Base-by-base conservation (phyloP, 1,140 invertebrate species). In the Halictus rubicundus region DNA sequence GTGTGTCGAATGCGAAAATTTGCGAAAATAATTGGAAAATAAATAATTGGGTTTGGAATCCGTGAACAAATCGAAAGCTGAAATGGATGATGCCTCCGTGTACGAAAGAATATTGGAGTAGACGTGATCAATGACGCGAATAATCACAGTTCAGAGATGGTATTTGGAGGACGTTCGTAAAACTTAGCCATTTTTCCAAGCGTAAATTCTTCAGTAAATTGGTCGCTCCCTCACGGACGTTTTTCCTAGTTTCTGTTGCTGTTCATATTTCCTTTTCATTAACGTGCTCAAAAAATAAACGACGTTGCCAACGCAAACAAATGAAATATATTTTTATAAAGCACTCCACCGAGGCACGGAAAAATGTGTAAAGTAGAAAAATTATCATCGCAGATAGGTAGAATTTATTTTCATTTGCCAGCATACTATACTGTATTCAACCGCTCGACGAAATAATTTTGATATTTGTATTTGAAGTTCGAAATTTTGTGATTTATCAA, bases 171-270 rank as follows among this genome's bases (percentile, higher is more conserved):
- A 65, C 52, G 27, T 74, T 64, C 9, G n/a, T 37, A 23, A 16
- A 54, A 65, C 46, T 74, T 54, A 3, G 16, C 46, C 25, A 23
- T 12, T 54, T 60, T 60, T 32, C 57, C 23, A 2, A 68, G 37
- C 52, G 52, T 68, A 19, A 46, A 76, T 68, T 16, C 25, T 32
- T 42, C 25, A 12, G 64, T 19, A 66, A 66, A 66, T 66, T 66
- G n/a, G 19, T 12, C 25, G 23, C 68, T 74, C 23, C 32, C 5
- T 61, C 39, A 10, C 25, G 21, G 46, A 61, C n/a, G 52, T 5
- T 54, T 54, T 25, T 3, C n/a, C 7, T 27, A n/a, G 23, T 12
- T 64, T 37, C 14, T 19, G 9, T 16, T 25, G 23, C 39, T 25
- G 1, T 68, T 16, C 42, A 27, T 3, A 19, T 54, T 54, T 64